A percentile compares a stretch with the other conserved stretches of the same genome.
Conservation (phyloP, 2,888 invertebrate species). For the Cheilosia impressa region DNA sequence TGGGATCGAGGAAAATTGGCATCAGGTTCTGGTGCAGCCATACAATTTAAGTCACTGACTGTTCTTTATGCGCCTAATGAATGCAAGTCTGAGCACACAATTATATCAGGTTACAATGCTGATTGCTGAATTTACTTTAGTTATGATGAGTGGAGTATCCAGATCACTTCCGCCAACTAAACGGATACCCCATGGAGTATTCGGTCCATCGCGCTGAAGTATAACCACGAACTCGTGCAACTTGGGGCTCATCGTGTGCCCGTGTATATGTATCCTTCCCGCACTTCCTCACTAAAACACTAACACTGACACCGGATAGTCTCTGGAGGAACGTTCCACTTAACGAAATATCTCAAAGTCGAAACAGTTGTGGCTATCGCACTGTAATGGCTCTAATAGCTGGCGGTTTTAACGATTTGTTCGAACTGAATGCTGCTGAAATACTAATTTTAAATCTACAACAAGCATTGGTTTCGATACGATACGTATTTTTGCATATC, state of each 20-base stretch:
- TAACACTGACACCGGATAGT: conserved; percentile 14
- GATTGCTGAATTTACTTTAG: conserved; percentile 87
- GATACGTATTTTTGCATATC: conserved; percentile 66
- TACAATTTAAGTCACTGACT: conserved; percentile 54
- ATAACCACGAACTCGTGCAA: conserved; percentile 90
- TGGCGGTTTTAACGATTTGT: conserved; percentile 80
- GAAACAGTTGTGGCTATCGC: conserved; percentile 53
- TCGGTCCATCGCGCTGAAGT: conserved; percentile 88
- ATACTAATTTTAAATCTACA: conserved; percentile 83
- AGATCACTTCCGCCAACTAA: conserved; percentile 94
- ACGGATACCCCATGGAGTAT: conserved; percentile 93
- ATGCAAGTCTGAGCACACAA: conserved; percentile 10
- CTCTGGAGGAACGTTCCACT: not conserved
- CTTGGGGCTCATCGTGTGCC: conserved; percentile 84
- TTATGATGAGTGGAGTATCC: conserved; percentile 93
- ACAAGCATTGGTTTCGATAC: conserved; percentile 69
- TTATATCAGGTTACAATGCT: conserved; percentile 71
- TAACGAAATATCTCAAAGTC: conserved; percentile 1
- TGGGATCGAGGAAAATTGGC: conserved; percentile 67
- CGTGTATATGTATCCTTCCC: conserved; percentile 3
- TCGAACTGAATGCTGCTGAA: conserved; percentile 84
- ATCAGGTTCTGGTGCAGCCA: conserved; percentile 32
- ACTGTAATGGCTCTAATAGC: conserved; percentile 34
- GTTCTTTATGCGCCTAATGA: conserved; percentile 26
- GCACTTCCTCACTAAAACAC: conserved; percentile 26